Percentiles rank a stretch among this genome's conserved stretches.
Conservation (phyloP, 2,113 vertebrate species). For the Ranitomeya variabilis region DNA sequence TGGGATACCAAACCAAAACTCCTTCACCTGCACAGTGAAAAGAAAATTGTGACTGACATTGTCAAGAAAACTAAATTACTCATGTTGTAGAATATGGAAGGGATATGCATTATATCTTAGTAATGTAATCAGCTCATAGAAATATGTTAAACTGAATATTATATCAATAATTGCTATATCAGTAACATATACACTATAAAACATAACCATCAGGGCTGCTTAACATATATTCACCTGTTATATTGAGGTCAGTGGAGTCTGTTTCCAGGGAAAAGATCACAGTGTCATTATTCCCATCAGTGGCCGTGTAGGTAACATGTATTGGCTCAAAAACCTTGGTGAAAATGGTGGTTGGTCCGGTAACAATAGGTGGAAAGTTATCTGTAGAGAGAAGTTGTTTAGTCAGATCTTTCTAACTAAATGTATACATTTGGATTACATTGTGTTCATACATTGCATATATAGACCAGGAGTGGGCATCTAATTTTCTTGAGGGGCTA, state of each 20-base stretch:
- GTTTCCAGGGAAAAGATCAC: conserved; percentile 54
- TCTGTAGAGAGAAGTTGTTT: conserved; percentile 43
- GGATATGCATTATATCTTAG: not conserved
- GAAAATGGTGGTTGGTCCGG: conserved; percentile 34
- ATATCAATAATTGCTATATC: no score
- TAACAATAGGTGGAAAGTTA: conserved; percentile 60
- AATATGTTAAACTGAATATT: not conserved
- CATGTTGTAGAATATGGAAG: not conserved
- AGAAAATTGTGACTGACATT: not conserved
- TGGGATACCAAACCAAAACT: conserved; percentile 53
- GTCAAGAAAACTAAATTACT: not conserved
- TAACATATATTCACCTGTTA: conserved; percentile 48
- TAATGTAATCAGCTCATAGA: not conserved
- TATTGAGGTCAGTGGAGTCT: conserved; percentile 56
- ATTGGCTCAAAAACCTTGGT: conserved; percentile 29
- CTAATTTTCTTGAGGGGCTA: no score
- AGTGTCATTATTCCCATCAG: conserved; percentile 48
- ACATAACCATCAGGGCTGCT: not conserved
- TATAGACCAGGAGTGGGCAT: no score
- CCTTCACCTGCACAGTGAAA: conserved; percentile 38
- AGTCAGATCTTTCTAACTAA: no score
- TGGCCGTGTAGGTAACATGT: conserved; percentile 33
- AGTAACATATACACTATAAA: no score
- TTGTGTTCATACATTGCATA: no score
- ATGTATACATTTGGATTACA: not conserved